phyloP scores from a whole-genome alignment of 2,888 invertebrate genomes.

The Cheiracanthium punctorium region DNA sequence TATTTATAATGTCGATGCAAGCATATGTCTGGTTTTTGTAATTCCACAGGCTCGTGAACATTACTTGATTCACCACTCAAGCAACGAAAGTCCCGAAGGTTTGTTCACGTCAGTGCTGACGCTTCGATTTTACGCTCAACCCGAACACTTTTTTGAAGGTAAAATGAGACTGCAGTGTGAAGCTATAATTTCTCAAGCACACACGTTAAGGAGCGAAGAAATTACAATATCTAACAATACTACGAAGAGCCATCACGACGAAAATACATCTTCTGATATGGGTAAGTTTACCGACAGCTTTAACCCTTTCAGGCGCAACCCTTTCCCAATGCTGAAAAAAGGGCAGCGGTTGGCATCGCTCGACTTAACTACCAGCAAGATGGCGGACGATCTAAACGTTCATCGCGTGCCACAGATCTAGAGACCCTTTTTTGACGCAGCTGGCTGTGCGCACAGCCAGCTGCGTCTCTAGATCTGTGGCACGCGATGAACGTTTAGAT shows the following conservation, averaged over 20 bases:
- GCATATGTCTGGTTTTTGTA: too few species aligned
- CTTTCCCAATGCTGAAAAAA: too few species aligned
- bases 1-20: too few species aligned
- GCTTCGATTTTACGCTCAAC: constrained; percentile 14
- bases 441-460: too few species aligned
- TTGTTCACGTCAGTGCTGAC: constrained; percentile 4
- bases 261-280: constrained; percentile 10
- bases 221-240: constrained; percentile 22
- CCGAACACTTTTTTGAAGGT: constrained; percentile 37
- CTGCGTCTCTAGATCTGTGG: too few species aligned
- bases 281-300: constrained; percentile 30
- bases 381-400: too few species aligned
- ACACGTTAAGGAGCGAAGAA: constrained; percentile 34
- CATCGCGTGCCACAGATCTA: too few species aligned
- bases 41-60: constrained; percentile 9
- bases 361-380: too few species aligned
- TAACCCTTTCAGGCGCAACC: too few species aligned
- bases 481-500: too few species aligned
- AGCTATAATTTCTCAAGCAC: constrained; percentile 63
- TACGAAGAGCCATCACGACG: neutral
- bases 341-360: too few species aligned
- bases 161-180: constrained; percentile 59
- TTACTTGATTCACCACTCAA: neutral
- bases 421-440: too few species aligned
- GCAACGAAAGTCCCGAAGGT: constrained; percentile 12